Conservation (phyloP, 2,797 vertebrate genomes). For the Triplophysa yarkandensis region DNA sequence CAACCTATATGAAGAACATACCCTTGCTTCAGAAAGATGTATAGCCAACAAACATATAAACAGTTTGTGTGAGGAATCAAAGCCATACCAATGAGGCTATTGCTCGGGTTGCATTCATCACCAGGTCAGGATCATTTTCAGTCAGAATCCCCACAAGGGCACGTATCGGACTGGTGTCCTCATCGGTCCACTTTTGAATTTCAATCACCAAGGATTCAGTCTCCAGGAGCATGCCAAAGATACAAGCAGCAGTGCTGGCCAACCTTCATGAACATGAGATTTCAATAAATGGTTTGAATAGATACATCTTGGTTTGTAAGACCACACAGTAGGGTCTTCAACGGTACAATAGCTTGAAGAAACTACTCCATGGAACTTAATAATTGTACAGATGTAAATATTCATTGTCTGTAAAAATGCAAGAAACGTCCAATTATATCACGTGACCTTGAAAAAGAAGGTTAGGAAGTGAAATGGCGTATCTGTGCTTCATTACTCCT, state of each 20-base stretch:
- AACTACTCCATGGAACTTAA: no score
- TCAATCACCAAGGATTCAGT: slow-evolving; percentile 48
- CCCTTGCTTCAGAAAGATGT: neutral
- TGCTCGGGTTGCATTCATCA: slow-evolving; percentile 63
- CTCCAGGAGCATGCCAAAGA: slow-evolving; percentile 61
- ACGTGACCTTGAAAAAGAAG: neutral
- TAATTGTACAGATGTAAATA: no score
- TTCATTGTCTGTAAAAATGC: no score
- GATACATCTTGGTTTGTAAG: no score
- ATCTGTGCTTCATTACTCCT: neutral
- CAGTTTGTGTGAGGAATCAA: neutral
- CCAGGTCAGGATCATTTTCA: slow-evolving; percentile 58
- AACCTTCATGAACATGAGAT: slow-evolving; percentile 49
- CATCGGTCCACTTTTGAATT: slow-evolving; percentile 46
- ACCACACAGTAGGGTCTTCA: no score
- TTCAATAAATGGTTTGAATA: neutral
- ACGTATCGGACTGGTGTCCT: slow-evolving; percentile 43
- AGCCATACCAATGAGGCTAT: slow-evolving; percentile 63
- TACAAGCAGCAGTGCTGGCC: slow-evolving; percentile 55
- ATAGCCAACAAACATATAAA: no score
- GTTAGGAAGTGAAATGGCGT: neutral
- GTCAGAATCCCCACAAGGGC: slow-evolving; percentile 57
- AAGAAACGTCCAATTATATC: neutral
- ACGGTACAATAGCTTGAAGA: no score
- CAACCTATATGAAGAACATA: slow-evolving; percentile 53